phyloP scores from a whole-genome alignment of 2,888 invertebrate genomes.

The Leptogaster cylindrica region DNA sequence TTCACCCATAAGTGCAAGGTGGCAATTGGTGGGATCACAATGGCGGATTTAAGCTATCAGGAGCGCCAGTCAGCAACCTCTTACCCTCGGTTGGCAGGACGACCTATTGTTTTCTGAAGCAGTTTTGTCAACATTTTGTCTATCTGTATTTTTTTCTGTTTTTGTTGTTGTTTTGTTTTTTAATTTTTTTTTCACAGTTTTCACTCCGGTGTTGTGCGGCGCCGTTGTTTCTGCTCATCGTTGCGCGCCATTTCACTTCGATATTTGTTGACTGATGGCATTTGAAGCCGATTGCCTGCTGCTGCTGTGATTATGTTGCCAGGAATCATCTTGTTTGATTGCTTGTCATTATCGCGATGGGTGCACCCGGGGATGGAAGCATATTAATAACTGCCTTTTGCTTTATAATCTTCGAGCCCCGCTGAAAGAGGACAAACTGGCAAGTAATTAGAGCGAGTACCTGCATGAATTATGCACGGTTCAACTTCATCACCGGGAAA shows the following conservation, averaged over 20 bases:
- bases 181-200: constrained; percentile 10
- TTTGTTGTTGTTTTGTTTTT: too few relatives aligned
- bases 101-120: constrained; percentile 31
- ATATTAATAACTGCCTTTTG: constrained; percentile 29
- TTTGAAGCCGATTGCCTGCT: constrained; percentile 1
- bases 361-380: constrained; percentile 15
- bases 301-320: background rate
- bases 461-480: constrained; percentile 16
- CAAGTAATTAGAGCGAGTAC: constrained; percentile 33
- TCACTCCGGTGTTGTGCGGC: constrained; percentile 1
- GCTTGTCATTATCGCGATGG: constrained; percentile 37
- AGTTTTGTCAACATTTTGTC: constrained; percentile 40
- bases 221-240: constrained; percentile 33
- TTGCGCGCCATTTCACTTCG: constrained; percentile 39
- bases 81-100: background rate
- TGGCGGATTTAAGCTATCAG: constrained; percentile 24
- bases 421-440: constrained; percentile 10
- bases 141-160: too few relatives aligned
- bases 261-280: constrained; percentile 39
- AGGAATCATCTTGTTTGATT: constrained; percentile 37
- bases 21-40: constrained; percentile 16
- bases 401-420: background rate
- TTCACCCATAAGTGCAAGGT: constrained; percentile 34
- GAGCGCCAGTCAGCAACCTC: constrained; percentile 34
- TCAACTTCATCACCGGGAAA: constrained; percentile 4